These are phyloP conservation scores for Drosophila sproati DNA, from an alignment of 1,140 invertebrate species.

Conservation along the genomic window DNA sequence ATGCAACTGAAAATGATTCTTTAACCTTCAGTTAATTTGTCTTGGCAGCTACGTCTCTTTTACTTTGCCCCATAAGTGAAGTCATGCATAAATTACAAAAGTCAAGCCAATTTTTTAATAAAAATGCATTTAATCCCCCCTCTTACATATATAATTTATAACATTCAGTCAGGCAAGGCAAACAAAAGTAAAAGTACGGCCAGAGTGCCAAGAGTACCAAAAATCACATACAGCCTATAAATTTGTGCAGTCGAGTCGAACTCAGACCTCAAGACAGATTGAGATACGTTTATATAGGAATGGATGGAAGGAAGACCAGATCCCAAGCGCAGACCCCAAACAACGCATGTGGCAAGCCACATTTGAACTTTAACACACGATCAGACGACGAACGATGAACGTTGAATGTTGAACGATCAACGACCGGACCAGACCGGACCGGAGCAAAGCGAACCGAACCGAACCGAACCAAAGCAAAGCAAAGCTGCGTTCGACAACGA, in stretches of 20 bases:
- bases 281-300: slow-evolving; percentile 68
- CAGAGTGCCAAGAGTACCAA: slow-evolving; percentile 13
- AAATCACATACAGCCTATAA: slow-evolving; percentile 49
- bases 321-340: slow-evolving; percentile 31
- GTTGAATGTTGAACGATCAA: neutral
- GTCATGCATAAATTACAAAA: slow-evolving; percentile 60
- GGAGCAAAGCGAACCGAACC: neutral
- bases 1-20: slow-evolving; percentile 10
- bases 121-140: slow-evolving; percentile 68
- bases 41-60: slow-evolving; percentile 9
- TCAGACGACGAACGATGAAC: slow-evolving; percentile 23
- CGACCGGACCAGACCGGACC: neutral
- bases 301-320: slow-evolving; percentile 14
- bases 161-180: slow-evolving; percentile 40
- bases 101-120: slow-evolving; percentile 68
- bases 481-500: slow-evolving; percentile 14
- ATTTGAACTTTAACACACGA: slow-evolving; percentile 82
- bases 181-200: slow-evolving; percentile 77
- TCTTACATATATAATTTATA: slow-evolving; percentile 62
- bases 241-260: slow-evolving; percentile 45
- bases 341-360: slow-evolving; percentile 72
- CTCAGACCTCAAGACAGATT: slow-evolving; percentile 62
- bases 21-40: slow-evolving; percentile 17
- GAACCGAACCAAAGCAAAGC: neutral
- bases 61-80: slow-evolving; percentile 2